Evolutionary conservation across 2,888 invertebrate species (phyloP), one percentile per base, ranked within the genome.

Genomic region (Pinctada fucata): DNA sequence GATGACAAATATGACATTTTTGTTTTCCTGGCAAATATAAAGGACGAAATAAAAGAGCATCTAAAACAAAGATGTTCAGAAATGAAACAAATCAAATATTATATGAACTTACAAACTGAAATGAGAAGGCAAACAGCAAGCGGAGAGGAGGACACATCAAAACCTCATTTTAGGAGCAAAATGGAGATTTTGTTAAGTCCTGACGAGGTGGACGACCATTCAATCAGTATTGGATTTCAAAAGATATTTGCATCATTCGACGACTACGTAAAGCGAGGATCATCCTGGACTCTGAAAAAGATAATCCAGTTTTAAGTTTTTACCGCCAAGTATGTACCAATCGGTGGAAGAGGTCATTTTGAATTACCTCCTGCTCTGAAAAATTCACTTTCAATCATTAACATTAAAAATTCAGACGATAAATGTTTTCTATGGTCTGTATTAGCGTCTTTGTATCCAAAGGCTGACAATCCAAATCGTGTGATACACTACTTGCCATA

Each of bases 381-480:
- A n/a, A n/a, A n/a, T n/a, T n/a, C n/a, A n/a, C n/a, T n/a, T n/a
- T n/a, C n/a, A n/a, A n/a, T n/a, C n/a, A n/a, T 85, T 52, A 85
- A 84, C 72, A 78, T 85, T 1, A 81, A 76, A 5, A 85, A 85
- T 73, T 76, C 80, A 16, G 85, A 84, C 49, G 31, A 82, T 51
- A 80, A 83, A 63, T 84, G 85, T 70, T 84, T 85, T 64, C 48
- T 72, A 58, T 86, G 84, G 84, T 64, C 80, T 10, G 68, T 82
- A n/a, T 52, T 83, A 31, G 78, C 83, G 47, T 79, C 82, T 3
- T 64, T 84, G 16, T 78, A 85, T 64, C 80, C 82, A 16, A 58
- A n/a, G 8, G 64, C 65, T 8, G 48, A 77, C 3, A 31, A 83
- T 67, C 63, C 76, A 16, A 58, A 81, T 13, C 48, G 50, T 6